Conservation (phyloP, 2,797 vertebrate species). For the Darevskia mixta region DNA sequence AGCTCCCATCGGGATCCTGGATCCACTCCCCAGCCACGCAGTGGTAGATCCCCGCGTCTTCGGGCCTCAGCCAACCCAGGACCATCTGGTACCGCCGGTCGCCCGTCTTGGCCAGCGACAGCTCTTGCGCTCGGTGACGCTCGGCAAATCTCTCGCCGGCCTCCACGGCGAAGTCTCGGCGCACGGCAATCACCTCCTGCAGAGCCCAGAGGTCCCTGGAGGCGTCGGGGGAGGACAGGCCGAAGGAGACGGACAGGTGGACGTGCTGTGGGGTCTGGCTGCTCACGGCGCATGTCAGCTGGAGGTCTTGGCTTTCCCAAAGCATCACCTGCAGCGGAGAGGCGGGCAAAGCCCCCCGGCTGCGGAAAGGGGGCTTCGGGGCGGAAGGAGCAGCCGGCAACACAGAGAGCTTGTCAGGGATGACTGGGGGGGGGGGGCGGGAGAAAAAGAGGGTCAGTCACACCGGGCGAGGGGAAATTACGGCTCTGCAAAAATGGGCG, state of each 20-base stretch:
- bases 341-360: conserved; percentile 59
- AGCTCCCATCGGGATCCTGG: conserved; percentile 84
- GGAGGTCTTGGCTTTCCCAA: conserved; percentile 84
- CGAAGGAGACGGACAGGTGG: conserved; percentile 87
- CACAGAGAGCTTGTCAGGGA: conserved; percentile 86
- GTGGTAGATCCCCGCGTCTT: conserved; percentile 86
- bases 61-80: conserved; percentile 78
- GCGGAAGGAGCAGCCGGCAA: conserved; percentile 23
- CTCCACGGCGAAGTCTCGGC: conserved; percentile 79
- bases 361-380: conserved; percentile 27
- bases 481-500: too few relatives aligned
- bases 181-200: conserved; percentile 85
- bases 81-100: conserved; percentile 83
- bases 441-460: conserved; percentile 31
- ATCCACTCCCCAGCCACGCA: conserved; percentile 90
- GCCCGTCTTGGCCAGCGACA: conserved; percentile 84
- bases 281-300: conserved; percentile 81
- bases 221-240: conserved; percentile 60
- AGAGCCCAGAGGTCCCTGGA: conserved; percentile 76
- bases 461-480: too few relatives aligned
- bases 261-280: conserved; percentile 87
- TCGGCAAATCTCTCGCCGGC: conserved; percentile 72
- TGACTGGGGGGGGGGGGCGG: conserved; percentile 76
- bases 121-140: conserved; percentile 81
- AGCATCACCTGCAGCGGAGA: conserved; percentile 77